phyloP scores from a whole-genome alignment of 2,797 vertebrate species.

The Hippocampus kuda region DNA sequence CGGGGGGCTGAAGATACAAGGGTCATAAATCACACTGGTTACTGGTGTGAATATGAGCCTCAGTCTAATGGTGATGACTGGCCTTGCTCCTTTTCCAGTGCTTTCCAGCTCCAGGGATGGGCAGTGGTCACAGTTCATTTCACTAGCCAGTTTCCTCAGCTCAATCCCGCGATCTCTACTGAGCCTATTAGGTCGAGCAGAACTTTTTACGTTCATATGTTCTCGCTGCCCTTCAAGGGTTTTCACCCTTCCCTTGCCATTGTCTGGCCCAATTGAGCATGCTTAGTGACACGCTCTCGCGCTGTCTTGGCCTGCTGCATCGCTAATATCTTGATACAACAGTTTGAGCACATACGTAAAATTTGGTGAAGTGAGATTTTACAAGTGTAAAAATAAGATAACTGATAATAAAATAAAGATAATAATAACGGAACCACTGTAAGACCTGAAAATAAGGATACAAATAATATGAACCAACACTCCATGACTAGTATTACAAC shows the following conservation, averaged over 20 bases:
- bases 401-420: background rate
- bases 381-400: too few species aligned
- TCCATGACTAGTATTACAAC: too few species aligned
- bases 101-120: conserved; percentile 61
- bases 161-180: conserved; percentile 49
- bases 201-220: conserved; percentile 70
- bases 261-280: conserved; percentile 37
- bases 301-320: conserved; percentile 27
- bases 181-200: conserved; percentile 61
- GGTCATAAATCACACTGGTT: conserved; percentile 63
- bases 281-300: conserved; percentile 24
- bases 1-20: conserved; percentile 46
- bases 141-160: conserved; percentile 53
- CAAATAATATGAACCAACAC: too few species aligned
- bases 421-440: too few species aligned
- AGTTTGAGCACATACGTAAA: background rate
- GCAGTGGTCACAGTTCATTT: conserved; percentile 71
- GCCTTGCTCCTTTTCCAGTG: conserved; percentile 54
- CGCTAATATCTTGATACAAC: background rate
- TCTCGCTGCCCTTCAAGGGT: conserved; percentile 48
- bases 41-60: conserved; percentile 60
- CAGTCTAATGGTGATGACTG: conserved; percentile 67
- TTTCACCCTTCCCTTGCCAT: conserved; percentile 47
- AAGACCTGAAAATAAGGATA: too few species aligned
- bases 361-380: too few species aligned